Base-by-base conservation (phyloP, 2,797 vertebrate species). In the Hyperoplus immaculatus region DNA sequence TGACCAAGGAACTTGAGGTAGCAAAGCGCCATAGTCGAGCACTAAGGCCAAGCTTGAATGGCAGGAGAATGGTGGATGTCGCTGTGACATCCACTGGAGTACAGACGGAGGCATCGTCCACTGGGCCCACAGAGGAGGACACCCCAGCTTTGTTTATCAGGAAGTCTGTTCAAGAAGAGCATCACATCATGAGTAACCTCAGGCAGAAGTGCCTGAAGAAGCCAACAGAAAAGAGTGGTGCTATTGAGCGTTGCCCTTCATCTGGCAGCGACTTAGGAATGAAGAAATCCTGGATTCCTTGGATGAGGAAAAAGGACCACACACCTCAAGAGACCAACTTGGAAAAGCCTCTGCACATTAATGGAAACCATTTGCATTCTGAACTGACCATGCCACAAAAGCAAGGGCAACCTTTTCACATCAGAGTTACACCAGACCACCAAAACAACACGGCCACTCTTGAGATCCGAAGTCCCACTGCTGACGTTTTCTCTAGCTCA, bases 111-210 rank as follows among this genome's bases (percentile, higher is more conserved):
- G 90, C 81, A 1, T 65, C 92, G 0, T 89, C 92, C 75, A 92
- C 75, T 50, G 96, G 96, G 12, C 80, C 90, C 6, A 89, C 88
- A 43, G 98, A 99, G 78, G 97, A 98, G 75, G 97, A 99, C 54
- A 98, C 96, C 0, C 96, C 98, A 1, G 97, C 98, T 54, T 96
- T 97, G 15, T 99, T 99, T 74, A 99, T 99, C 79, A 96, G 97
- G 70, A 99, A 98, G 72, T 99, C 98, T 50, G 97, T 99, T 77
- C 97, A 99, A 91, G 98, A 99, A 74, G 98, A 99, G 85, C 99
- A 99, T 85, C 97, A 98, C 61, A 97, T 99, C 15, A 99, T 99
- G 98, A 99, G 95, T 83, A 98, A 98, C 77, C 89, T 99, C 70
- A 95, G 97, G 14, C 98, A 98, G 79, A 98, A 96, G 65, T 97